Base-by-base conservation (phyloP, 2,888 invertebrate species). In the Cantharis rustica region DNA sequence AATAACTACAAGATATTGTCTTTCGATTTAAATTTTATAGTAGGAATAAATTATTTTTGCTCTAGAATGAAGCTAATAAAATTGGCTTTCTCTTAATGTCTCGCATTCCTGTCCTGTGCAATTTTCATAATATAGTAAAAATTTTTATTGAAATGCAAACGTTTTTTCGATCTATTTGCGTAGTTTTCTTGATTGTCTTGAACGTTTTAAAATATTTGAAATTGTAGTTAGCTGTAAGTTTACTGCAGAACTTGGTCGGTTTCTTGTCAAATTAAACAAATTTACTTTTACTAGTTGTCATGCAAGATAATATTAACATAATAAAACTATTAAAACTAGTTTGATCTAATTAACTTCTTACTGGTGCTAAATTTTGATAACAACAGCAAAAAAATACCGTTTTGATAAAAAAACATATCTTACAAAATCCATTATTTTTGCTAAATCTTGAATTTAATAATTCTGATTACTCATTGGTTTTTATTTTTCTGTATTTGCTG, bases 51-150 rank as follows among this genome's bases (percentile, higher is more conserved):
- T 47, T 9, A 69, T 23, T 71, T n/a, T 63, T 27, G 27, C 71
- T 71, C 63, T 27, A 20, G 17, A 63, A 71, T 63, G 71, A 63
- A 63, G 71, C 66, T 72, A 26, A 15, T 20, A 23, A 47, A 74
- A 61, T 74, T 70, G 71, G 64, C 70, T 75, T 71, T 66, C 20
- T 63, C 69, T 62, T 13, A 31, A 27, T 27, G 47, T 76, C 15
- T 72, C 73, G 76, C 76, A 76, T 73, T 76, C 76, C 76, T 76
- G 73, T 76, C 15, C 72, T 76, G 76, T 76, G 76, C 69, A 68
- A 75, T 47, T 47, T 47, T 47, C n/a, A 47, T 47, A n/a, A n/a
- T n/a, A 31, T n/a, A 47, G 7, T n/a, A 47, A 47, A 47, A n/a
- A 7, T 47, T 47, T 47, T 47, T n/a, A n/a, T 47, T 7, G n/a